Base-by-base conservation (phyloP, 2,113 vertebrate genomes). In the Phaethornis superciliosus region DNA sequence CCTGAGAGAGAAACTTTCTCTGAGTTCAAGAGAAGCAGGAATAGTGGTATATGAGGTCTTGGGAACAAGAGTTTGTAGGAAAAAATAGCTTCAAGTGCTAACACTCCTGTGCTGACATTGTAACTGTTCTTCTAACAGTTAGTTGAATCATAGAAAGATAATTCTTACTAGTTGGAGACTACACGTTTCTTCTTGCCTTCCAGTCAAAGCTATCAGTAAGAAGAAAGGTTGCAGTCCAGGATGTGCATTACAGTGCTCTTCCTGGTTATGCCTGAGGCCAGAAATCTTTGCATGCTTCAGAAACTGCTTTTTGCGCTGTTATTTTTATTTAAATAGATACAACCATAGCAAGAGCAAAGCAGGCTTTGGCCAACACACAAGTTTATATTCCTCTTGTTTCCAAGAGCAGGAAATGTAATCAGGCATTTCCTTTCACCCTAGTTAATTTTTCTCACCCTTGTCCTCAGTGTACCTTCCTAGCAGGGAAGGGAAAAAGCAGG, bases 241-340 rank as follows among this genome's bases (percentile, higher is more conserved):
- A 60, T 58, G 32, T 44, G 54, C 80, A 44, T 70, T 74, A 89
- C 84, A 63, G 26, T 14, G 44, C 49, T 75, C 49, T 40, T 64
- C 68, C 64, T 51, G 70, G 35, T 81, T 72, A 23, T 10, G 76
- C 78, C 88, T 32, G 40, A 62, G 80, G 79, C 71, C 94, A 96
- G 78, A 79, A 90, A 82, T 58, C 60, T 71, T 62, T 8, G 28
- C 12, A 69, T 54, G 55, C 68, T 42, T 68, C 5, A 94, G 74
- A 63, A 87, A 30, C 30, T 68, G 63, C 74, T 91, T 81, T 54
- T 63, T n/a, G 54, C 72, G 77, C 33, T 74, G 51, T 65, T 93
- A 85, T 94, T 89, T 94, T 93, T 93, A 93, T 88, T 68, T 77
- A 30, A 56, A 33, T 24, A 72, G 52, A 58, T 87, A 55, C 79